Evolutionary conservation across 2,888 invertebrate genomes (phyloP), one percentile per base, ranked within the genome.

Genomic region (Cyclophora punctaria): DNA sequence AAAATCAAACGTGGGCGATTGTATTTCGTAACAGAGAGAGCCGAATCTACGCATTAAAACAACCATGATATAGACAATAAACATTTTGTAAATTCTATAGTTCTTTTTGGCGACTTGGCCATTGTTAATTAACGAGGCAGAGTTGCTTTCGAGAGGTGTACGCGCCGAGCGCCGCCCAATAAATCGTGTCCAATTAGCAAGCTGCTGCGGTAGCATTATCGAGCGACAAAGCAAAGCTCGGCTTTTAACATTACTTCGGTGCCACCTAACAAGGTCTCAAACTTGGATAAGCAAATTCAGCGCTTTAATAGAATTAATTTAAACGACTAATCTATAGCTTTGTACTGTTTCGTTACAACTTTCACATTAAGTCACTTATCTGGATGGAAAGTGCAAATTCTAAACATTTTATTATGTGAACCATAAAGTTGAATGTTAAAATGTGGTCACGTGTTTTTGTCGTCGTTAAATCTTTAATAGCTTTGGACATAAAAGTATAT

Each of bases 161-260:
- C 33, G 69, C 66, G 66, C 62, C 69, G 65, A 20, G 73, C 74
- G 59, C 57, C 51, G 55, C 59, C 58, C 60, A 75, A 82, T 86
- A 85, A 84, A 85, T 87, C 78, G 73, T 76, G 73, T 74, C 86
- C 80, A 87, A 87, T 87, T 87, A 87, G 86, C 78, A 66, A 66
- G 60, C 62, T 59, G 63, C 64, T 63, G 67, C 64, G 61, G 44
- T 34, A 44, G 70, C 69, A 67, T 64, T 82, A 82, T 81, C 81
- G 69, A 69, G 62, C 73, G 70, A 78, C 82, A 83, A 84, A 83
- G 80, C 67, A 59, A 72, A 52, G 55, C 55, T 53, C 35, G 55
- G 63, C 69, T 70, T 73, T 78, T 74, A 72, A 71, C 69, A 70
- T 69, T 69, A 63, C 67, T 64, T 55, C 57, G 59, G 48, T 56